phyloP scores from a whole-genome alignment of 2,888 invertebrate genomes.

The Achlya flavicornis region DNA sequence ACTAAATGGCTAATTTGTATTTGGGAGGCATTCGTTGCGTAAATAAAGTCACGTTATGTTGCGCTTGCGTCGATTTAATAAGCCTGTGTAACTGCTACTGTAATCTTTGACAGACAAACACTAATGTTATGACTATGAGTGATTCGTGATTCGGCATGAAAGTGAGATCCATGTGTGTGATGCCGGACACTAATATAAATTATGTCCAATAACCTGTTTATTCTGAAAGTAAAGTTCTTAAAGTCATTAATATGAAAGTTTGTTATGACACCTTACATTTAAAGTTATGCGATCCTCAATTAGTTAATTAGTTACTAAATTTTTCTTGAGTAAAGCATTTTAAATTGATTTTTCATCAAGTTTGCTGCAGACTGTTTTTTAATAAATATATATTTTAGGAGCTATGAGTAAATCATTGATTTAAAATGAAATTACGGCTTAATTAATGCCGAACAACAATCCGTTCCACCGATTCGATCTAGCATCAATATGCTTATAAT shows the following conservation, averaged over 20 bases:
- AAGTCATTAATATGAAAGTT: conserved; percentile 6
- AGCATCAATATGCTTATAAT: too few relatives aligned
- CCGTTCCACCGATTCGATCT: too few relatives aligned
- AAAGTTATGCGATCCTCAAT: conserved; percentile 4
- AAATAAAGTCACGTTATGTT: conserved; percentile 63
- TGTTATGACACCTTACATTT: conserved; percentile 10
- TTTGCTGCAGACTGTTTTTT: too few relatives aligned
- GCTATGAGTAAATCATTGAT: too few relatives aligned
- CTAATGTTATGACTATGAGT: conserved; percentile 48
- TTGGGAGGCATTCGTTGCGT: conserved; percentile 66
- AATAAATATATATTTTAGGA: not conserved
- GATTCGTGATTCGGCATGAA: conserved; percentile 43
- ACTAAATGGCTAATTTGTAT: conserved; percentile 77
- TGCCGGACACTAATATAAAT: conserved; percentile 18
- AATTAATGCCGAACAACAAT: too few relatives aligned
- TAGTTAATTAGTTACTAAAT: not conserved
- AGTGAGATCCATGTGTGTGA: conserved; percentile 47
- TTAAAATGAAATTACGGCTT: too few relatives aligned
- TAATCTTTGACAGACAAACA: conserved; percentile 49
- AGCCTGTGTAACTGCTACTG: conserved; percentile 57
- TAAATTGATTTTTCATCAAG: too few relatives aligned
- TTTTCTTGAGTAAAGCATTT: not conserved
- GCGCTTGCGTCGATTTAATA: conserved; percentile 48
- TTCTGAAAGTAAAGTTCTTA: conserved; percentile 9
- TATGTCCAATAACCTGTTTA: conserved; percentile 12